Evolutionary conservation across 2,888 invertebrate genomes (phyloP), one percentile per base, ranked within the genome.

Genomic region (Caenorhabditis sulstoni): DNA sequence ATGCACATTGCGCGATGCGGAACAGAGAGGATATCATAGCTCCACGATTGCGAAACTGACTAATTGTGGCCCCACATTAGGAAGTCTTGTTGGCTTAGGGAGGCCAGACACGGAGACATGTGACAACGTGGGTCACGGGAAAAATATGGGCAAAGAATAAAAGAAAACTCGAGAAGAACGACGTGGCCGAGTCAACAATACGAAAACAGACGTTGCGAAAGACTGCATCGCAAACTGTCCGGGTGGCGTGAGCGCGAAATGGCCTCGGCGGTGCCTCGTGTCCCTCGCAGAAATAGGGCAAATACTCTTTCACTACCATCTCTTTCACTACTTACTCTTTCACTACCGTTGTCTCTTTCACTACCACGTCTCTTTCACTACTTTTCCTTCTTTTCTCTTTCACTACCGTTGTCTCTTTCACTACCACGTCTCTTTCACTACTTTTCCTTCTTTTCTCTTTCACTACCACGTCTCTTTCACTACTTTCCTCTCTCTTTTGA

Each of bases 181-280:
- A 61, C 47, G 70, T 47, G 71, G 49, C n/a, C 47, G 62, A 71
- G 45, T 70, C 29, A 68, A 59, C 59, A 41, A 50, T 35, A 16
- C 44, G 44, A 61, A 70, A 70, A 68, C 59, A 61, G 49, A 22
- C 35, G 23, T 71, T 71, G 55, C 71, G 71, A 71, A 71, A 71
- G 71, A 71, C 49, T 45, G 50, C 59, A 45, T 9, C 61, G 52
- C 23, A 50, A 50, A 64, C 64, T 64, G 64, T 64, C 64, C 39
- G 22, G 45, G 68, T 64, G 73, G 73, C 58, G 64, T 52, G 64
- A 58, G 73, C 73, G 73, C 55, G 22, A 39, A 64, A 73, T 73
- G 64, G 62, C 73, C 71, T 71, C 70, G 50, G 35, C 52, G 55
- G n/a, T 61, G 70, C 61, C 52, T 55, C 61, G 47, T 29, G 71